Evolutionary conservation across 2,113 vertebrate genomes (phyloP).

Genomic region (Noctilio leporinus): DNA sequence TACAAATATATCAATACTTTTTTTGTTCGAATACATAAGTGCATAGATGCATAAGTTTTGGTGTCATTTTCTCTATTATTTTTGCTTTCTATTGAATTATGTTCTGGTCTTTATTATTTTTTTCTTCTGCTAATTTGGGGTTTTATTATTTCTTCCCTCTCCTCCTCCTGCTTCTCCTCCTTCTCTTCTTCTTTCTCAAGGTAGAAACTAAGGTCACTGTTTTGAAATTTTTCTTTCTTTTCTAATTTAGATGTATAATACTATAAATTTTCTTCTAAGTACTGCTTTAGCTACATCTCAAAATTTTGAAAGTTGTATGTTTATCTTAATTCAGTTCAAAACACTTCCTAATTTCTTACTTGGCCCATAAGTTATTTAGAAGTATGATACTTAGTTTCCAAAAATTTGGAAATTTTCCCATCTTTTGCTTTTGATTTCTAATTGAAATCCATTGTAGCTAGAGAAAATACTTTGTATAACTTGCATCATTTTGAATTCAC

Average conservation of each 20-base stretch:
- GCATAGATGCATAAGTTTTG: not conserved
- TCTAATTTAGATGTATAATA: not conserved
- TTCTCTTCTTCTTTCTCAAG: not conserved
- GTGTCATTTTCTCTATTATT: not conserved
- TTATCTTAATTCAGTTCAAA: conserved; percentile 59
- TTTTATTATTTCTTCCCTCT: not conserved
- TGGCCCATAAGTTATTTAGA: not conserved
- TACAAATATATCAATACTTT: not conserved
- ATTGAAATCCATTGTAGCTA: not conserved
- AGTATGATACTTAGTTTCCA: not conserved
- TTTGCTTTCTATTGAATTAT: not conserved
- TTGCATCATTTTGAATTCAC: not conserved
- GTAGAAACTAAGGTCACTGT: not conserved
- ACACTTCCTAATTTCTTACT: not conserved
- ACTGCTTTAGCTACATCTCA: not conserved
- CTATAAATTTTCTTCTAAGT: too few relatives aligned
- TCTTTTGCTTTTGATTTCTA: not conserved
- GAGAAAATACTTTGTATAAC: not conserved
- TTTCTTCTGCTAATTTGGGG: not conserved
- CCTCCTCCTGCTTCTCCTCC: not conserved
- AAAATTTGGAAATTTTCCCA: not conserved
- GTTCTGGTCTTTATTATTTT: not conserved
- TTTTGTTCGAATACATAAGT: not conserved
- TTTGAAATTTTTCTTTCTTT: not conserved
- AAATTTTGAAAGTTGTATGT: conserved; percentile 32